Percentiles rank a stretch among this genome's conserved stretches.
phyloP scores from a whole-genome alignment of 1,140 invertebrate species.

The Tetragnatha versicolor region DNA sequence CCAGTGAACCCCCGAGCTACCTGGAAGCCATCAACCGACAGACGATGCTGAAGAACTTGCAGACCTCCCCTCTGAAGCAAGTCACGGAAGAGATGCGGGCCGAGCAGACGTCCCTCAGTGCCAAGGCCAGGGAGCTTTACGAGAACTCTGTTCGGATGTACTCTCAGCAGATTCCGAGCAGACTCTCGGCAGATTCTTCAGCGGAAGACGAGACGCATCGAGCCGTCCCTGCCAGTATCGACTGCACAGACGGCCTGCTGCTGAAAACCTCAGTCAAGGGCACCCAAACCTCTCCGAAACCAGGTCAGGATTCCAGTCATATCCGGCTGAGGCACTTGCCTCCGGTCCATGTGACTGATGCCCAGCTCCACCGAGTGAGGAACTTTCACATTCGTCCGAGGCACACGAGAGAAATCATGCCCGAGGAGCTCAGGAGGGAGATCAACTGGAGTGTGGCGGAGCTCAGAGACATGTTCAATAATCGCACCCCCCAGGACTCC shows the following conservation, averaged over 20 bases:
- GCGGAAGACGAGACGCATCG: constrained; percentile 53
- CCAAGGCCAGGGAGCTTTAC: constrained; percentile 64
- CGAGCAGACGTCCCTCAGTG: constrained; percentile 62
- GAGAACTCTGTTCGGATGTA: constrained; percentile 65
- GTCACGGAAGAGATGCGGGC: constrained; percentile 60
- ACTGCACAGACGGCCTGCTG: constrained; percentile 24
- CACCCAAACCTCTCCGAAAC: constrained; percentile 24
- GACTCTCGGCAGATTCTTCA: too few species aligned
- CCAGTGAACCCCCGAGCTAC: constrained; percentile 61
- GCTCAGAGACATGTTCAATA: constrained; percentile 62
- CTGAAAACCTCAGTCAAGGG: constrained; percentile 43
- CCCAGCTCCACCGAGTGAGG: constrained; percentile 21
- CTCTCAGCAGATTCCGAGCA: constrained; percentile 58
- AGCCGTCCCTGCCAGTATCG: constrained; percentile 56
- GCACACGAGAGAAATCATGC: constrained; percentile 30
- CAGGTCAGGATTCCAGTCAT: not conserved
- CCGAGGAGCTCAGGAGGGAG: constrained; percentile 60
- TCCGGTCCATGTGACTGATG: constrained; percentile 52
- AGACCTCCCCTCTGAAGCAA: constrained; percentile 34
- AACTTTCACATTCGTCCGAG: constrained; percentile 42
- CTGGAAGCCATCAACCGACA: constrained; percentile 61
- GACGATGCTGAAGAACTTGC: constrained; percentile 58
- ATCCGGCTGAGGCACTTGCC: constrained; percentile 46
- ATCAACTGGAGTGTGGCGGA: constrained; percentile 65
- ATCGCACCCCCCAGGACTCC: not conserved